phyloP scores from a whole-genome alignment of 2,113 vertebrate genomes.

The Brienomyrus brachyistius region DNA sequence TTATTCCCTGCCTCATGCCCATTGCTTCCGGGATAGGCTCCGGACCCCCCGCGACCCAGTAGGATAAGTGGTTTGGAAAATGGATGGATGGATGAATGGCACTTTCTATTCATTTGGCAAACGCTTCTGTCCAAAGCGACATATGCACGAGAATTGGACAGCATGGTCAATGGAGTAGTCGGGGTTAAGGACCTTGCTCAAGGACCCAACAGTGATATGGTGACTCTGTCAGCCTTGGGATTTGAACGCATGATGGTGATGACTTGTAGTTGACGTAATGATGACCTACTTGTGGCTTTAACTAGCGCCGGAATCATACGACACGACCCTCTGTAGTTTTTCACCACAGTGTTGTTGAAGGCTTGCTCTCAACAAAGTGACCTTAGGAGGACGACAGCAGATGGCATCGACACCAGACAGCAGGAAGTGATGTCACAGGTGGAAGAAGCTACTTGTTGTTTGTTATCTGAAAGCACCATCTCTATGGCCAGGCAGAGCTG shows the following conservation, averaged over 20 bases:
- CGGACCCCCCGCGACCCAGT: no score
- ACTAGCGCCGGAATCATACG: neutral
- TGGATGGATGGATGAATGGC: no score
- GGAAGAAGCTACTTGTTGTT: neutral
- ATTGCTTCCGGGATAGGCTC: no score
- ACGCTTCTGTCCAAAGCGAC: neutral
- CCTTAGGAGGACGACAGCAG: neutral
- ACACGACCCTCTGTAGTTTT: neutral
- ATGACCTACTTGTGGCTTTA: neutral
- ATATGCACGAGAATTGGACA: neutral
- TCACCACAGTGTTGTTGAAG: neutral
- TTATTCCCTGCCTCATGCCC: no score
- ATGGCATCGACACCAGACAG: neutral
- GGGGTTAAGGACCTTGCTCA: neutral
- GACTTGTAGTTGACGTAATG: neutral
- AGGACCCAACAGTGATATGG: neutral
- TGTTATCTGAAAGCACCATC: neutral
- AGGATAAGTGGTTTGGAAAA: no score
- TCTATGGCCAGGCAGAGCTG: neutral
- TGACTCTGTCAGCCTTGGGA: neutral
- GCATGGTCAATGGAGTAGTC: neutral
- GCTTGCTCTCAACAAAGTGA: neutral
- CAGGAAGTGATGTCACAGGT: neutral
- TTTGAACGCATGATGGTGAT: neutral
- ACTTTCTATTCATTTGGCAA: no score